Conservation (phyloP, 2,113 vertebrate species). For the Acinonyx jubatus region DNA sequence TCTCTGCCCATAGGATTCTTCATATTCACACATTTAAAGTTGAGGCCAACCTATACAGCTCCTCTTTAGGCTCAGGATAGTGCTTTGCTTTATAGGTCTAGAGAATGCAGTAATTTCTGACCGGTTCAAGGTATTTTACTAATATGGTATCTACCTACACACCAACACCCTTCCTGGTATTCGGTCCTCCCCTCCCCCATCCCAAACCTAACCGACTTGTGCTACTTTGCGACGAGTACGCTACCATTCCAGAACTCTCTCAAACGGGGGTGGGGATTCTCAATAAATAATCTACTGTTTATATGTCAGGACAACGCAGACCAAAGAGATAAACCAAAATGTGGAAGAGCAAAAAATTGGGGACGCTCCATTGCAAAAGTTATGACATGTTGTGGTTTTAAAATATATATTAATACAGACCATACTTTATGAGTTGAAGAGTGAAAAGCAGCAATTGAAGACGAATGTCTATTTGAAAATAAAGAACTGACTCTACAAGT, state of each 20-base stretch:
- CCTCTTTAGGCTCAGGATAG: not conserved
- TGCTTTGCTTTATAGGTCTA: not conserved
- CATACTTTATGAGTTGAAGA: constrained; percentile 62
- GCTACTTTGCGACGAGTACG: not conserved
- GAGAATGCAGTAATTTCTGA: constrained; percentile 46
- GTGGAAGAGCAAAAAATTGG: not conserved
- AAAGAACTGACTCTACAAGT: constrained; percentile 48
- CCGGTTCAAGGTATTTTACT: not conserved
- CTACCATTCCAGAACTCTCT: not conserved
- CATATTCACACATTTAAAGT: constrained; percentile 51
- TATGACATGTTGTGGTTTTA: not conserved
- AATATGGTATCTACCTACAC: not conserved
- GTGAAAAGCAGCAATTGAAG: constrained; percentile 74
- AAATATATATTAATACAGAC: constrained; percentile 29
- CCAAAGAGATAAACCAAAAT: constrained; percentile 64
- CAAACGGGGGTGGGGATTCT: constrained; percentile 28
- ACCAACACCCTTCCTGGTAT: not conserved
- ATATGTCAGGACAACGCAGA: constrained; percentile 72
- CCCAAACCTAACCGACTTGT: not conserved
- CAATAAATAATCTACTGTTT: constrained; percentile 49
- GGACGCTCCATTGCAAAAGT: not conserved
- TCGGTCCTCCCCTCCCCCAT: not conserved
- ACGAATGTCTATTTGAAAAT: constrained; percentile 58
- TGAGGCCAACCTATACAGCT: not conserved
- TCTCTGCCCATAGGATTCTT: not conserved